A percentile compares a stretch with the other conserved stretches of the same genome.
phyloP scores from a whole-genome alignment of 2,113 vertebrate genomes.

The Sinocyclocheilus rhinocerous region DNA sequence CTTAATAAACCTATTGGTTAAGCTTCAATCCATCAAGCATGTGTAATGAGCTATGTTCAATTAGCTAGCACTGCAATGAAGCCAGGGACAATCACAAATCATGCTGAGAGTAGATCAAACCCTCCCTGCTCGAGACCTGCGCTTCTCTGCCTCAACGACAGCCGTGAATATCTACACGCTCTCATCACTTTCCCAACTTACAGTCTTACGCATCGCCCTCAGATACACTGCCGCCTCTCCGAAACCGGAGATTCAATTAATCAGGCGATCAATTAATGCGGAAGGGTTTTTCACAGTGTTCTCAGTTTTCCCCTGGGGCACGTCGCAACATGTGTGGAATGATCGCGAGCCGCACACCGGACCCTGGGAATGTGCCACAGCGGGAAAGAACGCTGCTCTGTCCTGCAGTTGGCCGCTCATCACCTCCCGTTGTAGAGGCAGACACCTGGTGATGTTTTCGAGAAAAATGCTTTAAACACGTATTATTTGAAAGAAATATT shows the following conservation, averaged over 20 bases:
- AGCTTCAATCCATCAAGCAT: slow-evolving; percentile 63
- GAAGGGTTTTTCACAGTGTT: slow-evolving; percentile 64
- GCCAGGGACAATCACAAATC: slow-evolving; percentile 63
- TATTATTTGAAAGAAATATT: not conserved
- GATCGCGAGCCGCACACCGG: slow-evolving; percentile 60
- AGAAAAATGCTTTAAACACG: slow-evolving; percentile 47
- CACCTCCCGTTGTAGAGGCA: slow-evolving; percentile 13
- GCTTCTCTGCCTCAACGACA: slow-evolving; percentile 1
- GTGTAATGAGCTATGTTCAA: slow-evolving; percentile 70
- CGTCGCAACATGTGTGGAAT: slow-evolving; percentile 70
- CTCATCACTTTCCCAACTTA: slow-evolving; percentile 46
- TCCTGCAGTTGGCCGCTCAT: slow-evolving; percentile 58
- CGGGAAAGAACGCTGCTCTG: slow-evolving; percentile 38
- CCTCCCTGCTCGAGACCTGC: slow-evolving; percentile 51
- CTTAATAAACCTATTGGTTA: slow-evolving; percentile 48
- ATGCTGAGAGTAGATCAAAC: slow-evolving; percentile 65
- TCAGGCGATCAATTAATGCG: slow-evolving; percentile 67
- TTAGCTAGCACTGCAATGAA: slow-evolving; percentile 66
- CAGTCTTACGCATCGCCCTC: slow-evolving; percentile 29
- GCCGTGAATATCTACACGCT: slow-evolving; percentile 40
- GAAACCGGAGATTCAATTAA: slow-evolving; percentile 72
- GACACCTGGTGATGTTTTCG: slow-evolving; percentile 53
- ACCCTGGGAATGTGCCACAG: slow-evolving; percentile 64
- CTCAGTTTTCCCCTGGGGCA: slow-evolving; percentile 65
- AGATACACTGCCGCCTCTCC: slow-evolving; percentile 50